These are phyloP conservation scores for Eueremaeus valkanovi DNA, from an alignment of 2,888 invertebrate genomes.

Conservation along the genomic window DNA sequence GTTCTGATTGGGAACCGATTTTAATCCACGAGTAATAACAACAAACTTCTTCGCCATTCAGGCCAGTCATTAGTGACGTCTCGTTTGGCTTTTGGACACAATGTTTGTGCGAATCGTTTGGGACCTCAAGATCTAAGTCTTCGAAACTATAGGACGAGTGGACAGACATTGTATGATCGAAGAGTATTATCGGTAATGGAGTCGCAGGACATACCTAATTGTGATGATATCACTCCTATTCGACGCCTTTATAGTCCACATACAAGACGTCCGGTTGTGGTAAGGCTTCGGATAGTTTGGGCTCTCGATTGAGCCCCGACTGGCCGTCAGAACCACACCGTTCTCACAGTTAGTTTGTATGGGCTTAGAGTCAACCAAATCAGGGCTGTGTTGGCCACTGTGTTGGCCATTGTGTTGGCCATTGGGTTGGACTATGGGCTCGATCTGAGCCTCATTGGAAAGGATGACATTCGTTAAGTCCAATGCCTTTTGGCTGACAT, in stretches of 20 bases:
- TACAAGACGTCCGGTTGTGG: conserved; percentile 43
- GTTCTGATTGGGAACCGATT: neutral
- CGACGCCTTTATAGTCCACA: conserved; percentile 43
- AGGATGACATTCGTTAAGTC: neutral
- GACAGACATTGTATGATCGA: no score
- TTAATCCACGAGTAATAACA: conserved; percentile 11
- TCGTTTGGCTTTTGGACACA: conserved; percentile 41
- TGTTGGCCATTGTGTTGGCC: neutral
- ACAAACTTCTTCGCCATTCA: conserved; percentile 23
- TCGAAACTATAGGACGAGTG: conserved; percentile 44
- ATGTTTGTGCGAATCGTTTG: conserved; percentile 37
- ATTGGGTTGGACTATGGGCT: neutral
- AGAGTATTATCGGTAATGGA: no score
- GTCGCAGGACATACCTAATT: conserved; percentile 43
- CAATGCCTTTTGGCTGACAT: neutral
- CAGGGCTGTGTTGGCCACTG: neutral
- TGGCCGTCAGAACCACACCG: conserved; percentile 35
- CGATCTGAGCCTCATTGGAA: neutral
- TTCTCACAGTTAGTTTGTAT: neutral
- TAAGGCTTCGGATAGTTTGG: conserved; percentile 44
- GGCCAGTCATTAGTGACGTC: no score
- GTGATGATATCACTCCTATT: conserved; percentile 43
- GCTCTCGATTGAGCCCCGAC: conserved; percentile 43
- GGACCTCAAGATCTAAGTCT: conserved; percentile 45
- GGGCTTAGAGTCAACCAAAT: neutral